A percentile compares a stretch with the other conserved stretches of the same genome.
Evolutionary conservation across 2,797 vertebrate genomes (phyloP).

Genomic region (Pseudotriccus pelzelni): DNA sequence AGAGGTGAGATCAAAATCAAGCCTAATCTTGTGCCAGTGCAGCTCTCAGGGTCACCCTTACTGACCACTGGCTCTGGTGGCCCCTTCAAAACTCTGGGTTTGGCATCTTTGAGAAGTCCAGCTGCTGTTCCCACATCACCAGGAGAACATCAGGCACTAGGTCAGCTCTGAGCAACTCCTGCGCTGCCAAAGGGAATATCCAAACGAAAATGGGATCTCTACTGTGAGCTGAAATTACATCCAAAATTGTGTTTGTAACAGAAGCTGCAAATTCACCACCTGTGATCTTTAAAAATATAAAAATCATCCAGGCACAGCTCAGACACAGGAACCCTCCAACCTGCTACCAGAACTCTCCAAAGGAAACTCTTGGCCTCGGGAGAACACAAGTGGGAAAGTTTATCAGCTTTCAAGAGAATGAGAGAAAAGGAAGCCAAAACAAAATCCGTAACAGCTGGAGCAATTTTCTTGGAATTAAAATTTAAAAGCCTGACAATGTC

Average conservation of each 20-base stretch:
- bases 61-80: rapidly evolving
- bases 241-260: background rate
- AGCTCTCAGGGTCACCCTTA: background rate
- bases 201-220: background rate
- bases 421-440: background rate
- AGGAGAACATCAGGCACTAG: rapidly evolving
- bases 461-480: constrained; percentile 56
- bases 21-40: rapidly evolving
- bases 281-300: background rate
- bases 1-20: background rate
- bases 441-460: constrained; percentile 46
- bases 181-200: background rate
- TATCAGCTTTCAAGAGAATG: background rate
- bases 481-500: constrained; percentile 12
- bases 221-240: background rate
- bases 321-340: background rate
- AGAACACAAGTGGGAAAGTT: background rate
- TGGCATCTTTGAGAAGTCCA: background rate
- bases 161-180: background rate
- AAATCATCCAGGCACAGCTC: background rate
- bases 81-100: background rate
- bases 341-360: background rate
- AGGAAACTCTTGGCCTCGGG: background rate
- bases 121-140: background rate
- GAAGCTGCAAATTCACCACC: background rate